Conservation (phyloP, 2,113 vertebrate genomes). For the Sminthopsis crassicaudata region DNA sequence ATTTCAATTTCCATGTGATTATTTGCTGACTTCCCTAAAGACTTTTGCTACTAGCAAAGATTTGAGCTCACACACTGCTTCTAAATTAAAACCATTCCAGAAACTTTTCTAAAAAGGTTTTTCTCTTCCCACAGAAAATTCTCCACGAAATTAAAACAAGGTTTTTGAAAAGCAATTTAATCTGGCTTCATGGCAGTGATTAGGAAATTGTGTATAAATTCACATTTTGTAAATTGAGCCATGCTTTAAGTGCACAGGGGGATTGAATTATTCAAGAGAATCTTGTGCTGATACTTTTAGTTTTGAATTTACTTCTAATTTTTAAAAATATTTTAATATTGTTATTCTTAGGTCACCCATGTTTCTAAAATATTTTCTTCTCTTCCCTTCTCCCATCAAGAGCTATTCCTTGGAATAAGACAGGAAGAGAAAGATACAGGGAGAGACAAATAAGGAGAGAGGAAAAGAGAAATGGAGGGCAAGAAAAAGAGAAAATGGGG, state of each 20-base stretch:
- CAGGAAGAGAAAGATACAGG: not conserved
- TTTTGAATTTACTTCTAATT: not conserved
- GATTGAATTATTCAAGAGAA: not conserved
- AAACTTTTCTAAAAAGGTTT: not conserved
- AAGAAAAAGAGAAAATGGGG: no score
- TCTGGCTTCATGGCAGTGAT: not conserved
- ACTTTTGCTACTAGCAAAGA: not conserved
- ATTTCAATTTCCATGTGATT: slow-evolving; percentile 1
- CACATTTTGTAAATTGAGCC: not conserved
- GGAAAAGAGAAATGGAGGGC: not conserved
- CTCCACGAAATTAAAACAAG: not conserved
- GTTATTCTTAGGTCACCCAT: not conserved
- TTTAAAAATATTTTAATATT: not conserved
- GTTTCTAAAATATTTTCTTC: not conserved
- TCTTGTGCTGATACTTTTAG: not conserved
- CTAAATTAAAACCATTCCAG: not conserved
- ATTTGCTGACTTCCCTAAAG: slow-evolving; percentile 1
- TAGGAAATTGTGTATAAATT: not conserved
- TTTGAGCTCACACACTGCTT: not conserved
- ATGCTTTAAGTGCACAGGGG: not conserved
- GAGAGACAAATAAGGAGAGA: not conserved
- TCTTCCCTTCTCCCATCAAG: not conserved
- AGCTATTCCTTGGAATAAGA: not conserved
- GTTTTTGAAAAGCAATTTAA: not conserved
- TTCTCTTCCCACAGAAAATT: slow-evolving; percentile 6